phyloP scores from a whole-genome alignment of 2,888 invertebrate genomes.

The Stenchaetothrips biformis region DNA sequence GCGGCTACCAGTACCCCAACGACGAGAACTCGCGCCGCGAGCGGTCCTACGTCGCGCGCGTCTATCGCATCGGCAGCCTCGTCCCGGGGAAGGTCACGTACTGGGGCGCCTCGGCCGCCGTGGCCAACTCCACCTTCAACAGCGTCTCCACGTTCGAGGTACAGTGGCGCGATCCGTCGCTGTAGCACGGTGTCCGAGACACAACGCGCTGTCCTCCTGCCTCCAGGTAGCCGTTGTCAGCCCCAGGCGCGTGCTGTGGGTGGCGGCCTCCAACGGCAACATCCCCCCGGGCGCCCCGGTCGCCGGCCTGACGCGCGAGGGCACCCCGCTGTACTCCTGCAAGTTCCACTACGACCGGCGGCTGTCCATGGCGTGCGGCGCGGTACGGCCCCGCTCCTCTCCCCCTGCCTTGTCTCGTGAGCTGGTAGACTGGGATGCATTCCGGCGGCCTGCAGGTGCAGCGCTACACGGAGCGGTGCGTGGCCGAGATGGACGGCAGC shows the following conservation, averaged over 20 bases:
- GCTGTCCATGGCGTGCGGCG: constrained; percentile 1
- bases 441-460: neutral
- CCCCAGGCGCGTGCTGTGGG: neutral
- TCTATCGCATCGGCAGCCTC: neutral
- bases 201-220: neutral
- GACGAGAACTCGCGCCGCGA: neutral
- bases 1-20: constrained; percentile 8
- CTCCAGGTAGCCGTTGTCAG: neutral
- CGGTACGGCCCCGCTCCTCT: neutral
- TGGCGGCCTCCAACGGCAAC: neutral
- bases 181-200: no score
- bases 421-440: neutral
- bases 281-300: neutral
- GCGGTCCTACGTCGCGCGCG: constrained; percentile 7
- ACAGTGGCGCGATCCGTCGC: no score
- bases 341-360: neutral
- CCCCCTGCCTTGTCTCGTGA: neutral
- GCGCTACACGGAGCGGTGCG: constrained; percentile 10
- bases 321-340: constrained; percentile 1
- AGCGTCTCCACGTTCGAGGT: neutral
- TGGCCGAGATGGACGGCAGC: constrained; percentile 15
- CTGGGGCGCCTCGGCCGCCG: constrained; percentile 12
- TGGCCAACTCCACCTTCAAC: neutral
- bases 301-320: neutral
- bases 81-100: neutral